These are phyloP conservation scores for Pilophorus perplexus DNA, from an alignment of 2,888 invertebrate species.

Conservation along the genomic window DNA sequence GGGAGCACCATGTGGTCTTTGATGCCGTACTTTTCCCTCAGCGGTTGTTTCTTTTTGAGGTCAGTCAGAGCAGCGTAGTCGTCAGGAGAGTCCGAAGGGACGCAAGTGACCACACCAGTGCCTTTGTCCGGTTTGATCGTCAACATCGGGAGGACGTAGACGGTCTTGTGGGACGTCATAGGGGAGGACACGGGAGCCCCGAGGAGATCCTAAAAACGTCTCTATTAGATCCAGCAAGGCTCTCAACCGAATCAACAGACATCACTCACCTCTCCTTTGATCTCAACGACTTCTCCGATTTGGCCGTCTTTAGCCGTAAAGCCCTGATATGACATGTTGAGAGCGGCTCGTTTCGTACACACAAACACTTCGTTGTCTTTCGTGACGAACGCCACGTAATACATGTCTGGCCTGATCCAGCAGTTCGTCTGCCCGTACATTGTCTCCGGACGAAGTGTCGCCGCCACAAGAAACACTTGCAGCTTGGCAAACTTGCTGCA, in stretches of 20 bases:
- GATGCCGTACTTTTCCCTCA: slow-evolving; percentile 89
- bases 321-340: slow-evolving; percentile 95
- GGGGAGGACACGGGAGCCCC: slow-evolving; percentile 84
- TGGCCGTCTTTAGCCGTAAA: slow-evolving; percentile 75
- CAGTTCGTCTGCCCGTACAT: slow-evolving; percentile 99
- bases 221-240: background rate
- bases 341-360: slow-evolving; percentile 82
- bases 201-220: slow-evolving; percentile 62
- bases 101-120: slow-evolving; percentile 96
- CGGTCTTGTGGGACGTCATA: slow-evolving; percentile 72
- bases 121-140: slow-evolving; percentile 98
- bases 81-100: slow-evolving; percentile 98
- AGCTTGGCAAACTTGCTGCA: slow-evolving; percentile 50
- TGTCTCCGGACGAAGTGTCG: slow-evolving; percentile 97
- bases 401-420: slow-evolving; percentile 94
- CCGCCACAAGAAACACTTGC: slow-evolving; percentile 85
- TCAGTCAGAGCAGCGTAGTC: slow-evolving; percentile 95
- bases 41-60: slow-evolving; percentile 85
- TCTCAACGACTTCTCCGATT: slow-evolving; percentile 56
- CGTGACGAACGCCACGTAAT: slow-evolving; percentile 82
- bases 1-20: slow-evolving; percentile 75
- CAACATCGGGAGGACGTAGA: slow-evolving; percentile 95
- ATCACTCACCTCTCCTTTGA: slow-evolving; percentile 63
- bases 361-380: slow-evolving; percentile 75
- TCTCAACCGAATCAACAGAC: background rate